A percentile compares a stretch with the other conserved stretches of the same genome.
These are phyloP conservation scores for Acrocera orbiculus DNA, from an alignment of 2,888 invertebrate genomes.

Conservation along the genomic window DNA sequence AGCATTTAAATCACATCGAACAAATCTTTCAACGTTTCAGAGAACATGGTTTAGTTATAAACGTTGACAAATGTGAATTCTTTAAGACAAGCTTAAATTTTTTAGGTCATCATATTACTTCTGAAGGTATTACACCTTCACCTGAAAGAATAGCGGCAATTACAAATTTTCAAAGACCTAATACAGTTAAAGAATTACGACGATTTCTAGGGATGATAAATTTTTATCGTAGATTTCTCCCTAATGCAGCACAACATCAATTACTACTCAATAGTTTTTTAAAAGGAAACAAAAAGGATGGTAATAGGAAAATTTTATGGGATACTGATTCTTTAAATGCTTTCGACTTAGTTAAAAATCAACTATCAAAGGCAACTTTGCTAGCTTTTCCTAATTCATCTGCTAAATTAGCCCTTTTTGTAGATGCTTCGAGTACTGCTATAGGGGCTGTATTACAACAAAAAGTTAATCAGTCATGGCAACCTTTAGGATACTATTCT, in stretches of 20 bases:
- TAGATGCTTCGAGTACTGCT: constrained; percentile 20
- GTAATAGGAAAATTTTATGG: background rate
- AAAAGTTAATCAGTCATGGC: constrained; percentile 12
- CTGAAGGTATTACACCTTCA: background rate
- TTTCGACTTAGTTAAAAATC: background rate
- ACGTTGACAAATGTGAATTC: background rate
- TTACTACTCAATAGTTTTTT: background rate
- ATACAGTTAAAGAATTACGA: background rate
- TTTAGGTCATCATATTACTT: background rate
- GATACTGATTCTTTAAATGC: background rate
- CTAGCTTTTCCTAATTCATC: background rate
- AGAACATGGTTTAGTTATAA: background rate
- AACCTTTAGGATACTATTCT: constrained; percentile 24
- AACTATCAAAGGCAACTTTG: background rate
- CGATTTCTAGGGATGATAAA: constrained; percentile 1
- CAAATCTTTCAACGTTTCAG: background rate
- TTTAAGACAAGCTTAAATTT: background rate
- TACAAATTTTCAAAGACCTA: too few relatives aligned
- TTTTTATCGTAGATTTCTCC: background rate
- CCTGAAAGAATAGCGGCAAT: background rate
- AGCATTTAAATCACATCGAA: background rate
- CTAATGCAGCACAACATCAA: background rate
- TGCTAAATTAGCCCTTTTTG: background rate
- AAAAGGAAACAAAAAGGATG: background rate
- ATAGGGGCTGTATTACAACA: constrained; percentile 26